phyloP scores from a whole-genome alignment of 2,113 vertebrate genomes.

The Cottus gobio region DNA sequence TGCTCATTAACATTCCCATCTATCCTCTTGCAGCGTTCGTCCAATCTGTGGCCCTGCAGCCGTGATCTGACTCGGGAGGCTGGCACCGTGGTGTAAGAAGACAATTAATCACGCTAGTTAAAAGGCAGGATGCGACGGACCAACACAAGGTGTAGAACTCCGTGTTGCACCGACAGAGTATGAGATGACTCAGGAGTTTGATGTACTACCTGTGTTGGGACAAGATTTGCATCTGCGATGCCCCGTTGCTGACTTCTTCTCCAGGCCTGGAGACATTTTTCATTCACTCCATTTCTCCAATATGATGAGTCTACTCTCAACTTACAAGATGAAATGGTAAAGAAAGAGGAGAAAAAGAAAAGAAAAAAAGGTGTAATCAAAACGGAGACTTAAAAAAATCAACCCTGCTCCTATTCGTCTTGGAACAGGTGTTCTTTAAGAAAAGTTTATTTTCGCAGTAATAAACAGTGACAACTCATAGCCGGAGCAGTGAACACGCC shows the following conservation, averaged over 20 bases:
- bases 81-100: slow-evolving; percentile 45
- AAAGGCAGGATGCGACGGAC: slow-evolving; percentile 51
- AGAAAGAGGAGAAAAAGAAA: not conserved
- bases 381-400: not conserved
- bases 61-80: slow-evolving; percentile 55
- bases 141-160: slow-evolving; percentile 55
- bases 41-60: slow-evolving; percentile 44
- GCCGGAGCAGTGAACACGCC: slow-evolving; percentile 2
- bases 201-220: slow-evolving; percentile 5
- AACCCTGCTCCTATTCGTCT: not conserved
- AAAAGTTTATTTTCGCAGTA: slow-evolving; percentile 53
- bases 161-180: slow-evolving; percentile 39
- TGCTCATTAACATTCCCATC: slow-evolving; percentile 60
- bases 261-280: not conserved
- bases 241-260: not conserved
- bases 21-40: slow-evolving; percentile 43
- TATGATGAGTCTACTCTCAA: slow-evolving; percentile 6
- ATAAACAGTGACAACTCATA: slow-evolving; percentile 47
- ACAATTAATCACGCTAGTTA: slow-evolving; percentile 69
- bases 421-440: slow-evolving; percentile 20
- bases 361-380: not conserved
- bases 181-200: slow-evolving; percentile 31
- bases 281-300: not conserved
- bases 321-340: not conserved
- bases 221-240: slow-evolving; percentile 18